A percentile compares a stretch with the other conserved stretches of the same genome.
These are phyloP conservation scores for Hycleus cichorii DNA, from an alignment of 1,140 invertebrate genomes.

Conservation along the genomic window DNA sequence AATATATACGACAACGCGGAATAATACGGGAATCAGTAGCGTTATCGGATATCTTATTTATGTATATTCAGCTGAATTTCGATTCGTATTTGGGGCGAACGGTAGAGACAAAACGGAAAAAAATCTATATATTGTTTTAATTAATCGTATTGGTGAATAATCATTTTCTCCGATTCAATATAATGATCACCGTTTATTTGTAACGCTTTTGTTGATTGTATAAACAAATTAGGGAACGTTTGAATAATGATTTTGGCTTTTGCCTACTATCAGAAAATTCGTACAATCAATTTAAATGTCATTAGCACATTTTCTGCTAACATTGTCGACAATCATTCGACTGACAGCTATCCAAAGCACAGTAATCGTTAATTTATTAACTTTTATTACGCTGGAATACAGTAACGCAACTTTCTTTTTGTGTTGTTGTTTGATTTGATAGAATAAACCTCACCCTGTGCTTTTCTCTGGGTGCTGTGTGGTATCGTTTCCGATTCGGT, in stretches of 20 bases:
- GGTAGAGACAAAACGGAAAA: no score
- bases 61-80: no score
- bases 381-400: constrained; percentile 3
- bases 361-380: constrained; percentile 7
- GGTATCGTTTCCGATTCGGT: constrained; percentile 47
- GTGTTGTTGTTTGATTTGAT: no score
- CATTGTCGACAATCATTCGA: constrained; percentile 1
- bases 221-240: neutral
- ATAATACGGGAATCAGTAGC: constrained; percentile 12
- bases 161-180: no score
- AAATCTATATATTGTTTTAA: no score
- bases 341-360: neutral
- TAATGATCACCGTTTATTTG: no score
- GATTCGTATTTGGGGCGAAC: no score
- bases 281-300: constrained; percentile 5
- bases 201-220: neutral
- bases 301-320: constrained; percentile 3
- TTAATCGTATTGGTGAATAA: no score
- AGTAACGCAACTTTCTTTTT: neutral
- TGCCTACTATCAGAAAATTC: neutral
- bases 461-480: constrained; percentile 54
- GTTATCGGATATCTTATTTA: neutral
- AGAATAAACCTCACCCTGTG: constrained; percentile 40
- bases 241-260: neutral
- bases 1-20: constrained; percentile 6